Evolutionary conservation across 1,140 invertebrate genomes (phyloP), one percentile per base, ranked within the genome.

Genomic region (Drosophila lacteicornis): DNA sequence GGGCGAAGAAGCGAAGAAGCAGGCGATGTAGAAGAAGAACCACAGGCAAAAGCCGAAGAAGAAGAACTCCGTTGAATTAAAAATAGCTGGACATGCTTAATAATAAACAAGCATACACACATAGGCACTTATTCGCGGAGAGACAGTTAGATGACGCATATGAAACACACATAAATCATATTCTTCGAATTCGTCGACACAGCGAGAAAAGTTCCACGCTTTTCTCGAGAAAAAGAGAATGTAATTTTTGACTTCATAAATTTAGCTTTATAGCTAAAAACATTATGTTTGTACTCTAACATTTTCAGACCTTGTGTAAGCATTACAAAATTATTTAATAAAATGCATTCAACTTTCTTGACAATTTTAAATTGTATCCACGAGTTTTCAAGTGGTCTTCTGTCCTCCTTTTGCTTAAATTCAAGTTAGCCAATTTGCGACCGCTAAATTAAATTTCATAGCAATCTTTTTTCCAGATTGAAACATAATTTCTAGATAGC

Each of bases 21-120:
- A 51, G 50, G 33, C n/a, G 3, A 56, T n/a, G 36, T 38, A 40
- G 15, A 40, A n/a, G 42, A 43, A 9, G 19, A 56, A 11, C 8
- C 36, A 22, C 13, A 50, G 36, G 40, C 30, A 27, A 15, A 25
- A 69, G 12, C 6, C 50, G 11, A 46, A 53, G 13, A 38, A 53
- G 22, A 43, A 42, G 36, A 45, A 61, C 22, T 50, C 27, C 33
- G 13, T 47, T 43, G 12, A 46, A 55, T 68, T 69, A 78, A 78
- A 77, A 78, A 78, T 78, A 78, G 74, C 57, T 69, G 49, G 61
- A 51, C 40, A 51, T 51, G 27, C 60, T 75, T 66, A 65, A 75
- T 75, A 70, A 59, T 49, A 47, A 68, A 70, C 42, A 70, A 38
- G 19, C 47, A 40, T 30, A 53, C n/a, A 58, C 19, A 30, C 30